A percentile compares a stretch with the other conserved stretches of the same genome.
Evolutionary conservation across 2,797 vertebrate species (phyloP).

Genomic region (Neosalanx taihuensis): DNA sequence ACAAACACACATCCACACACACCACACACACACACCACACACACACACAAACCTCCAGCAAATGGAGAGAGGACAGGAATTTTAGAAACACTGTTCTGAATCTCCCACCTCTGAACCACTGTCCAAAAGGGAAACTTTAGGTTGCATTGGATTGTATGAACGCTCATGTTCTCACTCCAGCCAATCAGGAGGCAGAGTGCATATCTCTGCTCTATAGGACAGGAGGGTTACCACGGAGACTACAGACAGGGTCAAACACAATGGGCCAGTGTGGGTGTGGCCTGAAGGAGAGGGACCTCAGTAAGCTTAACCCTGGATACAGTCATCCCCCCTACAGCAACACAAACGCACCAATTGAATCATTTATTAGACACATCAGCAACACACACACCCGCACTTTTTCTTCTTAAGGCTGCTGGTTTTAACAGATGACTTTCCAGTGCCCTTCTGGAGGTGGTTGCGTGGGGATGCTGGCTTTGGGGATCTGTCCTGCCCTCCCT

Average conservation of each 20-base stretch:
- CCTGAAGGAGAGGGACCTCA: slow-evolving; percentile 2
- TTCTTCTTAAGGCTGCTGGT: slow-evolving; percentile 57
- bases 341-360: slow-evolving; percentile 31
- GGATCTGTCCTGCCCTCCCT: no score
- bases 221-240: no score
- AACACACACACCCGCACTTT: slow-evolving; percentile 65
- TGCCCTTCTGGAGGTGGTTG: slow-evolving; percentile 32
- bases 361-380: slow-evolving; percentile 44
- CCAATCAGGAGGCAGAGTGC: no score
- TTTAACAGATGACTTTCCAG: slow-evolving; percentile 24
- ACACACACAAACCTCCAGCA: neutral
- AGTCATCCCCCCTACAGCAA: neutral
- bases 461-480: slow-evolving; percentile 21
- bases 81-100: neutral
- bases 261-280: no score
- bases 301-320: slow-evolving; percentile 13
- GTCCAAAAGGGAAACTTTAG: neutral
- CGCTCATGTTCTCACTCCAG: no score
- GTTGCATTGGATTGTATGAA: no score
- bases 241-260: no score
- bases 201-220: no score
- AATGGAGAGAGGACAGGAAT: neutral
- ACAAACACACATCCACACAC: slow-evolving; percentile 23
- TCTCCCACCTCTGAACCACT: neutral
- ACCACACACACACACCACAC: slow-evolving; percentile 8